Conservation (phyloP, 2,113 vertebrate genomes). For the Microcebus ravelobensis region DNA sequence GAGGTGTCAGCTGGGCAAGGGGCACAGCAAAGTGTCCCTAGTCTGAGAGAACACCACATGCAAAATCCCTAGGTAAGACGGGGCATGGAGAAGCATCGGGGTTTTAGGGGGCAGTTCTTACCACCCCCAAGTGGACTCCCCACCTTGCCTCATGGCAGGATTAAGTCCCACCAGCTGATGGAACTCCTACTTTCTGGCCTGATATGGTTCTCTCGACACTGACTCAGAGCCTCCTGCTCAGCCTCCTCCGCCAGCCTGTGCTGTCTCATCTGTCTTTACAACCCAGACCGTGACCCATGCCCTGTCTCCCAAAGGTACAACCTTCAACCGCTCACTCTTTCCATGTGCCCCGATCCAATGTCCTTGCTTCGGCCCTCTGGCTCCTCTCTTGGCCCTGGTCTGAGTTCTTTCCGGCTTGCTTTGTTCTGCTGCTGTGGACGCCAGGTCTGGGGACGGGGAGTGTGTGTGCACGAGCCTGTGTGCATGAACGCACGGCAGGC, state of each 20-base stretch:
- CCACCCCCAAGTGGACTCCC: accelerated
- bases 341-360: background rate
- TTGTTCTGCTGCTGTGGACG: background rate
- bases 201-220: background rate
- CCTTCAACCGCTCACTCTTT: background rate
- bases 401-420: background rate
- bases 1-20: background rate
- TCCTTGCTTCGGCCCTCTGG: background rate
- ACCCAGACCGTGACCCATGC: background rate
- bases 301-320: background rate
- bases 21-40: background rate
- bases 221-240: background rate
- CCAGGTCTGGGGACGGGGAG: background rate
- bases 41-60: accelerated
- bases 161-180: background rate
- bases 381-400: background rate
- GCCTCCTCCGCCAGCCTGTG: background rate
- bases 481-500: background rate
- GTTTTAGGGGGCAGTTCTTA: accelerated
- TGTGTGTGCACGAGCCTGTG: background rate
- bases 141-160: background rate
- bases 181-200: background rate
- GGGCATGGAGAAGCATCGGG: accelerated
- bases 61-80: background rate
- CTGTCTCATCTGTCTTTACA: background rate